Base-by-base conservation (phyloP, 2,797 vertebrate species). In the Iguana delicatissima region DNA sequence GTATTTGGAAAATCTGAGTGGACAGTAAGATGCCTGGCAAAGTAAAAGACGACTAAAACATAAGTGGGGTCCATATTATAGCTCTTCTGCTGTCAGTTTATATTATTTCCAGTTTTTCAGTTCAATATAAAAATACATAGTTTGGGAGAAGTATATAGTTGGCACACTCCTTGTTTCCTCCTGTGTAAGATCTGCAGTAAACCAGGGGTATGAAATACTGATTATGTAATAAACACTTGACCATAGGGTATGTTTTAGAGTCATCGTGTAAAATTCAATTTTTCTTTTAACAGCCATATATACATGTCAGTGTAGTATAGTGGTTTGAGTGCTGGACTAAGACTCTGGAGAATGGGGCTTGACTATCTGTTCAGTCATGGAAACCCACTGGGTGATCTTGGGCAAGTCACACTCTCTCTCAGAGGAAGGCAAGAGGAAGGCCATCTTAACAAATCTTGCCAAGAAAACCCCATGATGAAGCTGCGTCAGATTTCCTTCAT, bases 171-270 rank as follows among this genome's bases (percentile, higher is more conserved):
- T 46, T 77, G 22, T 18, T 1, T 89, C 81, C 50, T 84, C 85
- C 2, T 85, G 85, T 87, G 32, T 6, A 0, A 79, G 67, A 29
- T 64, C 72, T n/a, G 80, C 73, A 67, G 0, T 13, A 87, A 87
- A 89, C 57, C 42, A 64, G 76, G 50, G n/a, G 80, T 64, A 52
- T 76, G 89, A 88, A 80, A 69, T 91, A 35, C 57, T 90, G 86
- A 29, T 46, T 32, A 74, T 6, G 0, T 85, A 2, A 2, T 84
- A 69, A 80, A 82, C 72, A 91, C 86, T 90, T 55, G 46, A 32
- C 86, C 69, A 89, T 69, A 29, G 86, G 20, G 22, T 26, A 0
- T 67, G 1, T 16, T 24, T 6, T 32, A 12, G 7, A 42, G 52
- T 55, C 52, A 62, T 55, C 29, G 22, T 64, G n/a, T 57, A 18